Evolutionary conservation across 2,113 vertebrate genomes (phyloP), one percentile per base, ranked within the genome.

Genomic region (Todiramphus saurophagus): DNA sequence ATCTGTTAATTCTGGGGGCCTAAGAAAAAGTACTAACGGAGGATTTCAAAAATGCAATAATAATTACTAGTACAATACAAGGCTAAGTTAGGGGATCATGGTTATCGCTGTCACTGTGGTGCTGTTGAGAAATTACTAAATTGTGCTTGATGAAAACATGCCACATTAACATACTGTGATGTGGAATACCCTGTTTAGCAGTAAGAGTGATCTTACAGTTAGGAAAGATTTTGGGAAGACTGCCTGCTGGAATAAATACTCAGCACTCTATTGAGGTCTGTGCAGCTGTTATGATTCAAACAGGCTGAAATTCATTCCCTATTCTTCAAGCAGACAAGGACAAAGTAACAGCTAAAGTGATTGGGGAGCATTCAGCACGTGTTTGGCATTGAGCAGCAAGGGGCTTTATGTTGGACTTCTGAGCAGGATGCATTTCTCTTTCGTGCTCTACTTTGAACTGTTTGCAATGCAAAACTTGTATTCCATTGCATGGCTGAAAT

Each of bases 211-310:
- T 70, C 60, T 64, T n/a, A 48, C 23, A 59, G 76, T 33, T 69
- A n/a, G 67, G 68, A 50, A 89, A 89, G 88, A 90, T 78, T 81
- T 62, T 69, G 93, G 75, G 55, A 31, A 81, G 88, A 72, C 53
- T 93, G 93, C 73, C 83, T 93, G 76, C 68, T 75, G 80, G 56
- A 95, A 93, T 59, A 83, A 94, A 83, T 56, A 53, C 87, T 88
- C 85, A 90, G 81, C 73, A 48, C 83, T 77, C 72, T 66, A 25
- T 75, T 89, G 87, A 93, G 70, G 14, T 43, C 68, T 66, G 13
- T 30, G n/a, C 90, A 96, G 88, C 90, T 95, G 89, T 2, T 89
- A 30, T 0, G 48, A 60, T 75, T 93, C 51, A 58, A 60, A 88
- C 3, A 11, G 10, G 39, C 69, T 62, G 56, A 79, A 83, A 89